phyloP scores from a whole-genome alignment of 1,140 invertebrate genomes.

The Apis laboriosa region DNA sequence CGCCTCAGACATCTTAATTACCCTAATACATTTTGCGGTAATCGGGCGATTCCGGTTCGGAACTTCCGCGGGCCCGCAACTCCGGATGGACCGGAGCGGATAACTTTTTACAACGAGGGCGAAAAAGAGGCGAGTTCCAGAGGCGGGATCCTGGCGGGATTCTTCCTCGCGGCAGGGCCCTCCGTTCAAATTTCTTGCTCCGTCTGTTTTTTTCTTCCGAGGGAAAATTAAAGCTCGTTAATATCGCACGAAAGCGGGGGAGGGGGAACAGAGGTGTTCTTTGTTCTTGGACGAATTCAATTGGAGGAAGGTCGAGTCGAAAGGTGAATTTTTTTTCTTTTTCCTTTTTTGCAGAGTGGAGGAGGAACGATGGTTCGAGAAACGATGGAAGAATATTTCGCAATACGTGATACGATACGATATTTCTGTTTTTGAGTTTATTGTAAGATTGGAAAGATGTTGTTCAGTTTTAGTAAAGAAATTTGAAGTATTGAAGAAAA shows the following conservation, averaged over 20 bases:
- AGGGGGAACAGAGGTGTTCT: background rate
- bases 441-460: too few relatives aligned
- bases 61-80: background rate
- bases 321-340: background rate
- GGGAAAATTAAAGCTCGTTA: background rate
- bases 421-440: too few relatives aligned
- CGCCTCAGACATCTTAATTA: conserved; percentile 38
- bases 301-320: too few relatives aligned
- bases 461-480: too few relatives aligned
- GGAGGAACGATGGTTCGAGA: too few relatives aligned
- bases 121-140: conserved; percentile 3
- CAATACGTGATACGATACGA: too few relatives aligned
- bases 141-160: background rate
- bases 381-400: too few relatives aligned
- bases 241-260: background rate
- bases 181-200: conserved; percentile 8
- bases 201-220: too few relatives aligned
- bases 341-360: too few relatives aligned
- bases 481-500: too few relatives aligned
- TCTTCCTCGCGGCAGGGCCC: background rate
- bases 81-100: background rate
- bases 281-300: background rate
- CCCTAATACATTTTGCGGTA: conserved; percentile 38
- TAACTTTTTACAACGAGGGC: conserved; percentile 26
- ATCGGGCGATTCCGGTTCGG: conserved; percentile 23